Conservation (phyloP, 2,113 vertebrate species). For the Prochilodus magdalenae region DNA sequence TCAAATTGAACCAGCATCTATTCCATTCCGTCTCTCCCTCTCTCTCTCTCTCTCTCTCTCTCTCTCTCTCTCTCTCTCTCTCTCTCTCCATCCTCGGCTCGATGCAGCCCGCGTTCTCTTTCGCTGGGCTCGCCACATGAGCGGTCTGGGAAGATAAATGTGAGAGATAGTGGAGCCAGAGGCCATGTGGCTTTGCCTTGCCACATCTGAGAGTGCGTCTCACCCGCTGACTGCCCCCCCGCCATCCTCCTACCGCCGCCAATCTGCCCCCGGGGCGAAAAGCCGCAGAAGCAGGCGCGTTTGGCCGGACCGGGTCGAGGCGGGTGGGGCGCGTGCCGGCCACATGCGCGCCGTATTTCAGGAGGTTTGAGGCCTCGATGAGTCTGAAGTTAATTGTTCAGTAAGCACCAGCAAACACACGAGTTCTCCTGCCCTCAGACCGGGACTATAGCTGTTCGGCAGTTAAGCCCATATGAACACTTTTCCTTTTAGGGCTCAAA, state of each 20-base stretch:
- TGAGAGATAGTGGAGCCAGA: constrained; percentile 25
- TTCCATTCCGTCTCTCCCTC: constrained; percentile 22
- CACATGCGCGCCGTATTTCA: not conserved
- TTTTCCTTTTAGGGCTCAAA: not conserved
- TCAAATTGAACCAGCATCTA: constrained; percentile 53
- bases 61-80: constrained; percentile 53
- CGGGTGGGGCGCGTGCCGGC: not conserved
- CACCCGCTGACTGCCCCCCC: constrained; percentile 13
- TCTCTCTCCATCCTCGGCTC: not conserved
- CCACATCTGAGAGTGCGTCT: constrained; percentile 20
- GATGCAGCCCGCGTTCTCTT: constrained; percentile 14
- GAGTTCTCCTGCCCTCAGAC: not conserved
- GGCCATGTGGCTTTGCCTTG: constrained; percentile 30
- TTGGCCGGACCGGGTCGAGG: not conserved
- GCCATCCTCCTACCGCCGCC: not conserved
- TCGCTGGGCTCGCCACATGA: constrained; percentile 31
- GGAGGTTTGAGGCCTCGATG: not conserved
- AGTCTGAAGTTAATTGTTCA: not conserved
- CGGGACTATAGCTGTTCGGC: not conserved
- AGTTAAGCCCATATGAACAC: not conserved
- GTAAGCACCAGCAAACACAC: not conserved
- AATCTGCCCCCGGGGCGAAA: constrained; percentile 14
- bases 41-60: constrained; percentile 44
- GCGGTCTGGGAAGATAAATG: constrained; percentile 40
- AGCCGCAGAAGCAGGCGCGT: constrained; percentile 1